Conservation (phyloP, 2,888 invertebrate genomes). For the Druceiella hillmani region DNA sequence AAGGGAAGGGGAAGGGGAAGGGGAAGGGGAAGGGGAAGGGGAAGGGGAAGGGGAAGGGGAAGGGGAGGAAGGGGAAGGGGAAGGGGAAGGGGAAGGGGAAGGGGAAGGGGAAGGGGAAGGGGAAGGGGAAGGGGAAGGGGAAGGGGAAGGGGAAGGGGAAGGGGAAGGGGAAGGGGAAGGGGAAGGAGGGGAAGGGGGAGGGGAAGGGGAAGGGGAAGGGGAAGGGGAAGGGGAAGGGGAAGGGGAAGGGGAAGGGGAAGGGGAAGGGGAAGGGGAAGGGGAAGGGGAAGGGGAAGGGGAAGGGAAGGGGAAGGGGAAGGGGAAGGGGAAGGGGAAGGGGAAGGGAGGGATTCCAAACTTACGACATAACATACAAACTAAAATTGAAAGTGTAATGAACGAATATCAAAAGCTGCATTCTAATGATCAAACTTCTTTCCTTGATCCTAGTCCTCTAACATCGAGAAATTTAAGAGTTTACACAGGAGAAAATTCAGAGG, state of each 20-base stretch:
- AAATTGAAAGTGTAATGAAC: too few species aligned
- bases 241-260: conserved; percentile 1
- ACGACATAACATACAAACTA: too few species aligned
- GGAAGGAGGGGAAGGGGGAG: neutral
- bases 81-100: conserved; percentile 1
- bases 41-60: neutral
- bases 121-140: neutral
- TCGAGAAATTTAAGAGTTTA: too few species aligned
- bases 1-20: neutral
- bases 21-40: neutral
- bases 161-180: neutral
- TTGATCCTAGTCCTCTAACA: too few species aligned
- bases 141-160: neutral
- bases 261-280: neutral
- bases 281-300: neutral
- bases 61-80: too few species aligned
- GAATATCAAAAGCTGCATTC: too few species aligned
- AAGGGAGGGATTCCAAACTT: too few species aligned
- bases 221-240: conserved; percentile 1
- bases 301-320: neutral
- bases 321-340: neutral
- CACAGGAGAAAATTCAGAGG: too few species aligned
- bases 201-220: neutral
- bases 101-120: neutral
- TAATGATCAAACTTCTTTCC: too few species aligned